Evolutionary conservation across 2,888 invertebrate genomes (phyloP).

Genomic region (Galeopsomyia nigrocyanea): DNA sequence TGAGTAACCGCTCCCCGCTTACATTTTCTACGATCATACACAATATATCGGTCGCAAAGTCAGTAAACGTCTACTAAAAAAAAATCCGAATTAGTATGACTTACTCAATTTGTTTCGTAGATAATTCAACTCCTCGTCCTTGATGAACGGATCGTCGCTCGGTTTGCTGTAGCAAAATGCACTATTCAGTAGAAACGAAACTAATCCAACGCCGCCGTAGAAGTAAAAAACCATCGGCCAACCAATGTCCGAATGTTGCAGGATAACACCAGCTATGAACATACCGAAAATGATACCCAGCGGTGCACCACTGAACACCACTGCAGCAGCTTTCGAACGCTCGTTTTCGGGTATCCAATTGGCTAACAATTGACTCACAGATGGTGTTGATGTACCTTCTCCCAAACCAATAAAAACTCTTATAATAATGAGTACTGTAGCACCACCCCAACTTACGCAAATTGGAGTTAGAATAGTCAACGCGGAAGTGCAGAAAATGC

Average conservation of each 20-base stretch:
- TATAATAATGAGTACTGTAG: slow-evolving; percentile 80
- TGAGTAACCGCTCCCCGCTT: no score
- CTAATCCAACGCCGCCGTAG: slow-evolving; percentile 79
- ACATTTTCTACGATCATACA: no score
- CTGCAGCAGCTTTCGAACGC: slow-evolving; percentile 80
- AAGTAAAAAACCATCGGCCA: slow-evolving; percentile 89
- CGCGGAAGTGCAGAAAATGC: slow-evolving; percentile 85
- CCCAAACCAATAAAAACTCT: slow-evolving; percentile 69
- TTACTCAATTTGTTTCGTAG: no score
- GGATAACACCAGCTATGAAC: no score
- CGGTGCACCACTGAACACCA: slow-evolving; percentile 85
- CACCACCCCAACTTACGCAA: slow-evolving; percentile 77
- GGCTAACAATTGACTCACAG: slow-evolving; percentile 83
- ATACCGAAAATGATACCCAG: slow-evolving; percentile 71
- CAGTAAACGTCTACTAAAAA: no score
- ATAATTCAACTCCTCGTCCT: slow-evolving; percentile 60
- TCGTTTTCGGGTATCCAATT: slow-evolving; percentile 82
- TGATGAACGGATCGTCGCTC: slow-evolving; percentile 65
- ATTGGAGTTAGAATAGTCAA: slow-evolving; percentile 86
- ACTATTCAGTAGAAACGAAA: slow-evolving; percentile 81
- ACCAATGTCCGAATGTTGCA: slow-evolving; percentile 61
- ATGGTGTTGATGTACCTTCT: slow-evolving; percentile 89
- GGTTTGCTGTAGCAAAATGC: slow-evolving; percentile 64
- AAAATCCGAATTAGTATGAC: no score
- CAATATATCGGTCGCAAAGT: no score